Conservation (phyloP, 2,797 vertebrate species). For the Sebastes umbrosus region DNA sequence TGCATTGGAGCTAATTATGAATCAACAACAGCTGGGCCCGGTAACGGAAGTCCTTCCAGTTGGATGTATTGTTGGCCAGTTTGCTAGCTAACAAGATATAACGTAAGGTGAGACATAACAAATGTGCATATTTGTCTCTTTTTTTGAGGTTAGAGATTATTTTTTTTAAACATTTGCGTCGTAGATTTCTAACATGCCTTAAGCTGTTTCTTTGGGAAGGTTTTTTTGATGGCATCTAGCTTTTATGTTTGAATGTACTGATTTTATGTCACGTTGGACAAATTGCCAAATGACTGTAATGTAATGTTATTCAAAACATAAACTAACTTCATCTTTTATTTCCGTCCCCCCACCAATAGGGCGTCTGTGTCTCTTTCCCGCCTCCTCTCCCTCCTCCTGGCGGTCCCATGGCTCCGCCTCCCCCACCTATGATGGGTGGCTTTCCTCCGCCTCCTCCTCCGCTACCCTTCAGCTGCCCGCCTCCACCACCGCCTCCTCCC, state of each 20-base stretch:
- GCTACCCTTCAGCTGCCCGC: conserved; percentile 45
- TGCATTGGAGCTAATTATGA: not conserved
- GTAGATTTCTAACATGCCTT: not conserved
- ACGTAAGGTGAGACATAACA: too few relatives aligned
- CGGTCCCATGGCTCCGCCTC: conserved; percentile 80
- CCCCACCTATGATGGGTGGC: conserved; percentile 78
- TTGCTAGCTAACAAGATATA: too few relatives aligned
- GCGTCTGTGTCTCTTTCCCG: conserved; percentile 79
- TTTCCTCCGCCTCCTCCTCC: conserved; percentile 86
- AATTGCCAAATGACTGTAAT: not conserved
- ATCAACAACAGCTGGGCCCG: not conserved
- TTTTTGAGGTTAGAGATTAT: not conserved
- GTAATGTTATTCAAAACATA: not conserved
- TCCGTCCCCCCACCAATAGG: conserved; percentile 71
- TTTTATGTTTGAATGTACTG: not conserved
- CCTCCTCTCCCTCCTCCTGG: conserved; percentile 87
- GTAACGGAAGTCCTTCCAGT: not conserved
- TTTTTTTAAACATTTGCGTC: too few relatives aligned
- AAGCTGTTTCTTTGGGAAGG: not conserved
- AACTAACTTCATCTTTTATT: not conserved
- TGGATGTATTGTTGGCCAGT: not conserved
- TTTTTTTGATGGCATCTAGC: not conserved
- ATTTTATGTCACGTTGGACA: not conserved
- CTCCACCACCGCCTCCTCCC: conserved; percentile 88
- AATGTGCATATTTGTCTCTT: too few relatives aligned